These are phyloP conservation scores for Melolontha melolontha DNA, from an alignment of 2,888 invertebrate genomes.

Conservation along the genomic window DNA sequence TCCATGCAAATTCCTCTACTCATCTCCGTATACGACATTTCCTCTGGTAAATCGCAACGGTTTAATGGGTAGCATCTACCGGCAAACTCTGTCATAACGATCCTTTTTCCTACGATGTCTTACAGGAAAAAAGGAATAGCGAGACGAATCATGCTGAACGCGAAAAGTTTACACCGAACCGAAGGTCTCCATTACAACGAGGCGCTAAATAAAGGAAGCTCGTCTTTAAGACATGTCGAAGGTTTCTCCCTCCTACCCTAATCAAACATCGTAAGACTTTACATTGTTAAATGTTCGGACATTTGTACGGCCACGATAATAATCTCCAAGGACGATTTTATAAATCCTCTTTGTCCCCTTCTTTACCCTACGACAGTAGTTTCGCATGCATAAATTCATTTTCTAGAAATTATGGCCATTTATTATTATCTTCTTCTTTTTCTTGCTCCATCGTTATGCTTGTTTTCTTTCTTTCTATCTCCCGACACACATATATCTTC, in stretches of 20 bases:
- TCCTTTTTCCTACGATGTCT: conserved; percentile 12
- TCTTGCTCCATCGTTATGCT: background rate
- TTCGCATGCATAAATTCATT: conserved; percentile 28
- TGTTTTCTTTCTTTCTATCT: conserved; percentile 4
- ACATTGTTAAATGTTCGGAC: conserved; percentile 26
- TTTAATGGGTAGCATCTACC: no score
- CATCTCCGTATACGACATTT: no score
- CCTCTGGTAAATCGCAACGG: no score
- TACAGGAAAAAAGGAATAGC: background rate
- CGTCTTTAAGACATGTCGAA: background rate
- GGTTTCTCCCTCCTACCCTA: conserved; percentile 3
- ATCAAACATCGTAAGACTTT: background rate
- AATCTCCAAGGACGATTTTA: conserved; percentile 17
- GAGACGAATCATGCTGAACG: background rate
- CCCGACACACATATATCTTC: conserved; percentile 5
- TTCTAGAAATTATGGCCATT: conserved; percentile 36
- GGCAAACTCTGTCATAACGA: no score
- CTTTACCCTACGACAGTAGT: conserved; percentile 15
- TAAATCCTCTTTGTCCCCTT: background rate
- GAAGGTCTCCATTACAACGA: background rate
- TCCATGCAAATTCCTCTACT: no score
- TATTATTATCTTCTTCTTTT: conserved; percentile 26
- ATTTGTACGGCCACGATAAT: conserved; percentile 31
- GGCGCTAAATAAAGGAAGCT: no score
- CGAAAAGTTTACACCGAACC: no score